Evolutionary conservation across 2,113 vertebrate genomes (phyloP).

Genomic region (Cyprinodon variegatus): DNA sequence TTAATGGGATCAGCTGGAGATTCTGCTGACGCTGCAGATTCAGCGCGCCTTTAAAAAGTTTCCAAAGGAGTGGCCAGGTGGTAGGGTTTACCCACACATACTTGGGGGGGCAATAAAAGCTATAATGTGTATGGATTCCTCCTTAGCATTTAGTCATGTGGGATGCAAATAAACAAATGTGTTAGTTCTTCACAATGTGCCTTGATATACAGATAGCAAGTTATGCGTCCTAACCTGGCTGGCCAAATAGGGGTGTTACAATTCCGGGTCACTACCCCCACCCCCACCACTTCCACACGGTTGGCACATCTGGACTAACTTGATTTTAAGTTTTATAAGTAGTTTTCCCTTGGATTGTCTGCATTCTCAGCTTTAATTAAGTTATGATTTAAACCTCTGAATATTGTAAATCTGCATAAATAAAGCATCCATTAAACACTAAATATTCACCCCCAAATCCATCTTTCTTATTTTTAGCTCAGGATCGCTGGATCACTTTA

Average conservation of each 20-base stretch:
- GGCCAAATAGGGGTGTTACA: too few relatives aligned
- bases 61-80: not conserved
- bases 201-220: not conserved
- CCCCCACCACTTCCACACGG: too few relatives aligned
- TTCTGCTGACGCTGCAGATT: conserved; percentile 66
- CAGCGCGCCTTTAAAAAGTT: conserved; percentile 52
- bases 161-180: not conserved
- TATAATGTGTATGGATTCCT: not conserved
- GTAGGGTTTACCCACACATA: not conserved
- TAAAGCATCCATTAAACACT: too few relatives aligned
- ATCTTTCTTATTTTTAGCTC: not conserved
- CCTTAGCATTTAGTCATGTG: too few relatives aligned
- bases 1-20: conserved; percentile 72
- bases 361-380: not conserved
- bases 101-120: not conserved
- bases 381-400: not conserved
- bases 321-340: not conserved
- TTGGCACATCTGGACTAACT: not conserved
- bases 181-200: not conserved
- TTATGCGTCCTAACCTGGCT: not conserved
- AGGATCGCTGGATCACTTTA: not conserved
- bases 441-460: not conserved
- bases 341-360: conserved; percentile 1
- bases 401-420: not conserved
- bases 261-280: too few relatives aligned